Percentiles rank a stretch among this genome's conserved stretches.
Evolutionary conservation across 92 coral and sea anemone species (phyloP).

Genomic region (Muricea muricata): DNA sequence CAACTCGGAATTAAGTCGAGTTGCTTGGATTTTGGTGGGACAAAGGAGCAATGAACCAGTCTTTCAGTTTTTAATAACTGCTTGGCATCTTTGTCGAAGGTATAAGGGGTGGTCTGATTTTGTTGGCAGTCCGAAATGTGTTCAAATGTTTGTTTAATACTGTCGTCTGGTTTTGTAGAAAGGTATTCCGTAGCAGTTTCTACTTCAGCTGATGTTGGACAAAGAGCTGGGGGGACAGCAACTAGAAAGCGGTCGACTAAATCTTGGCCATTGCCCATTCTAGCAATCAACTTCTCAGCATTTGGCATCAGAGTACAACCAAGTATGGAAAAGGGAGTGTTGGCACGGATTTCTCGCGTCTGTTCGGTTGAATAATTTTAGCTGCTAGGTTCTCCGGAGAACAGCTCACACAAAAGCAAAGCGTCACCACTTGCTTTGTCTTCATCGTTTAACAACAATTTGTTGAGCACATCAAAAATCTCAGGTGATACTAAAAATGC

Average conservation of each 20-base stretch:
- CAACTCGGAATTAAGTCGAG: background rate
- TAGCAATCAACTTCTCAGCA: conserved; percentile 32
- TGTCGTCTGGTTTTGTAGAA: conserved; percentile 29
- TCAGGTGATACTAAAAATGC: conserved; percentile 48
- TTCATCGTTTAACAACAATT: conserved; percentile 46
- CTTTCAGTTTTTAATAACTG: background rate
- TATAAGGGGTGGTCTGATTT: background rate
- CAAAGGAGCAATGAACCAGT: too few species aligned
- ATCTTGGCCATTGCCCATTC: conserved; percentile 66
- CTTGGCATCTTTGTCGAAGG: conserved; percentile 29
- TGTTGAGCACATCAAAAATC: conserved; percentile 50
- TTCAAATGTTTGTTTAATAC: background rate
- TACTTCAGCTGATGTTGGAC: conserved; percentile 53
- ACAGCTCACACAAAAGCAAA: conserved; percentile 51
- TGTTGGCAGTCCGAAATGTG: conserved; percentile 29
- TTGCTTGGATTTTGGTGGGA: conserved; percentile 3
- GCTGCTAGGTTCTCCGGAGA: conserved; percentile 43
- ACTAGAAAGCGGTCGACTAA: conserved; percentile 57
- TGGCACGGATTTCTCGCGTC: conserved; percentile 30
- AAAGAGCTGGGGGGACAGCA: conserved; percentile 51
- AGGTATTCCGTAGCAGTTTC: conserved; percentile 35
- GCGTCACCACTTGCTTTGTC: conserved; percentile 56
- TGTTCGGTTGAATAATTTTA: conserved; percentile 37
- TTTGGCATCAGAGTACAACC: conserved; percentile 56
- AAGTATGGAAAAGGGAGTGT: conserved; percentile 56